These are phyloP conservation scores for Ctenochaetus hawaiiensis DNA, from an alignment of 2,797 vertebrate species.

Conservation along the genomic window DNA sequence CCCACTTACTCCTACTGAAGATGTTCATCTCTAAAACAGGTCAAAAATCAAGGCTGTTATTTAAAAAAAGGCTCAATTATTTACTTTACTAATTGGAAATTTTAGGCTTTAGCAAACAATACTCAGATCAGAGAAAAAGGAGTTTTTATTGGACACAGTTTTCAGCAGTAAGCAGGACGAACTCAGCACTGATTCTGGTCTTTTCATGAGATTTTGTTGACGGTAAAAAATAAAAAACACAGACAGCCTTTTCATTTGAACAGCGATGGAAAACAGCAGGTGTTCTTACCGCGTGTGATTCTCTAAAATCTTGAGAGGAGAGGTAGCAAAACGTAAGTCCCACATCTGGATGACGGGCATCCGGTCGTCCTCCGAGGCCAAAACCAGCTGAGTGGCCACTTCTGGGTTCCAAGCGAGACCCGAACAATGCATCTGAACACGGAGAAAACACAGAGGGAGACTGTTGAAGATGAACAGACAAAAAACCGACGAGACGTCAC, in stretches of 20 bases:
- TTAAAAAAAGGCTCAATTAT: neutral
- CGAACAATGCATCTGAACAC: conserved; percentile 95
- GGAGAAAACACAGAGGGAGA: neutral
- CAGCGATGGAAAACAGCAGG: no score
- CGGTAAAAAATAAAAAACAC: neutral
- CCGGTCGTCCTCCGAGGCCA: conserved; percentile 96
- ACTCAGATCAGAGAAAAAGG: neutral
- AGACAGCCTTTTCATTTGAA: no score
- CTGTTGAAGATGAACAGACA: neutral
- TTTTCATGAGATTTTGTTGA: neutral
- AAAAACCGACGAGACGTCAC: neutral
- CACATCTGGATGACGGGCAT: conserved; percentile 98
- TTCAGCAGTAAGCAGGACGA: neutral
- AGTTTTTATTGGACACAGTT: neutral
- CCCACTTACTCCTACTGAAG: no score
- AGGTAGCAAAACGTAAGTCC: conserved; percentile 98
- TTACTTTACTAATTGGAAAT: no score
- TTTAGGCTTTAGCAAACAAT: no score
- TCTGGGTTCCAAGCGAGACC: conserved; percentile 98
- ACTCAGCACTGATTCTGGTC: no score
- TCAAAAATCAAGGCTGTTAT: no score
- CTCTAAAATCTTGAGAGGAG: conserved; percentile 96
- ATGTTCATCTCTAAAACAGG: no score
- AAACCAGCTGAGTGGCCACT: conserved; percentile 95
- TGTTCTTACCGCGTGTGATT: conserved; percentile 91